phyloP scores from a whole-genome alignment of 2,888 invertebrate genomes.

The Eurytoma adleriae region DNA sequence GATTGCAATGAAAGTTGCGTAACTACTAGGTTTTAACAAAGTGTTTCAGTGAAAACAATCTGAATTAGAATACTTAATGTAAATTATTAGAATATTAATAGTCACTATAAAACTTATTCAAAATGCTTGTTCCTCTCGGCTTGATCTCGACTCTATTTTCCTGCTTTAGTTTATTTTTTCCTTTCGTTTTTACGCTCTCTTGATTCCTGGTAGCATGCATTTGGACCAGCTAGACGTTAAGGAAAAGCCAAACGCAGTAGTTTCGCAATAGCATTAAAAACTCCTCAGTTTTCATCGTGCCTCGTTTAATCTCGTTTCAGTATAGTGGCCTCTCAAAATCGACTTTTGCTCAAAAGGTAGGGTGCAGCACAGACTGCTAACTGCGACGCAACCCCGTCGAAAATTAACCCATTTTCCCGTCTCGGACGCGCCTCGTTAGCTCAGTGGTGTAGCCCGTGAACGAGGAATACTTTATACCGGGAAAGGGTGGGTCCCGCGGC shows the following conservation, averaged over 20 bases:
- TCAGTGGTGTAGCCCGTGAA: not conserved
- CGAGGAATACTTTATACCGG: not conserved
- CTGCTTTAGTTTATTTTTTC: too few relatives aligned
- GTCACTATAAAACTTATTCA: too few relatives aligned
- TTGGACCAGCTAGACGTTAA: not conserved
- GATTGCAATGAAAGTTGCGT: too few relatives aligned
- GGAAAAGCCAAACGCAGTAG: not conserved
- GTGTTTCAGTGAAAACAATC: too few relatives aligned
- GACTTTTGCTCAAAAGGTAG: too few relatives aligned
- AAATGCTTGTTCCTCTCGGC: too few relatives aligned
- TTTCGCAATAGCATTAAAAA: not conserved
- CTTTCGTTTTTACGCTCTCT: not conserved
- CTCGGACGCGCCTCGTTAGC: not conserved
- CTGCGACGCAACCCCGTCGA: not conserved
- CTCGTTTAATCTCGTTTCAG: constrained; percentile 16
- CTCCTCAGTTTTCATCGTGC: not conserved
- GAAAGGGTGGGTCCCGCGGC: constrained; percentile 5
- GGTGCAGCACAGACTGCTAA: too few relatives aligned
- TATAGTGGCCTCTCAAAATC: not conserved
- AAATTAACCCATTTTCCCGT: constrained; percentile 36
- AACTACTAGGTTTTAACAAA: too few relatives aligned
- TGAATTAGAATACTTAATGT: too few relatives aligned
- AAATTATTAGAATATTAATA: too few relatives aligned
- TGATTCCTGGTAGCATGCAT: not conserved
- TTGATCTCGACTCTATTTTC: too few relatives aligned